These are phyloP conservation scores for Chlorocebus sabaeus DNA, from an alignment of 2,113 vertebrate genomes.

Conservation along the genomic window DNA sequence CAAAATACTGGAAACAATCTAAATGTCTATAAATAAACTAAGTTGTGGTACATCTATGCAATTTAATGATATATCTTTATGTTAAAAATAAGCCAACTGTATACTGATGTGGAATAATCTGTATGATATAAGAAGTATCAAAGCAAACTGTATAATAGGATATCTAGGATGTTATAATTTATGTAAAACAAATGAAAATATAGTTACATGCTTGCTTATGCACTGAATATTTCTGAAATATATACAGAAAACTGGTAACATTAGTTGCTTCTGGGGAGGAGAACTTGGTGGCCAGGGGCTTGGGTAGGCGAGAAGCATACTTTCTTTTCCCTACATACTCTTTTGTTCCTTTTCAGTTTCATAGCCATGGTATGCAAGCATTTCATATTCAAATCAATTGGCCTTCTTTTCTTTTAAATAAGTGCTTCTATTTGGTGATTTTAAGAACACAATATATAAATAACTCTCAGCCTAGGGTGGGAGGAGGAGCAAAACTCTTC, in stretches of 20 bases:
- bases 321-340: not conserved
- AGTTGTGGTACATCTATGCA: not conserved
- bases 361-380: not conserved
- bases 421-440: not conserved
- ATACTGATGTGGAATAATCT: not conserved
- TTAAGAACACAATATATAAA: not conserved
- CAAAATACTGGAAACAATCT: not conserved
- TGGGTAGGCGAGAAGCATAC: not conserved
- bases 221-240: not conserved
- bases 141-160: not conserved
- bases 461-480: not conserved
- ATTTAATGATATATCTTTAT: not conserved
- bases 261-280: not conserved
- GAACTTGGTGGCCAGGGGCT: not conserved
- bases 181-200: not conserved
- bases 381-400: not conserved
- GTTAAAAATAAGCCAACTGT: not conserved
- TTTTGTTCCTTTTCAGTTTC: not conserved
- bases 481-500: not conserved
- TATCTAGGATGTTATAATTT: not conserved
- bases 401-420: not conserved
- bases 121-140: not conserved
- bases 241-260: not conserved
- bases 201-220: not conserved
- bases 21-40: not conserved